phyloP scores from a whole-genome alignment of 30 jellyfish, hydroid and myxozoan genomes.

The Hydractinia echinata region DNA sequence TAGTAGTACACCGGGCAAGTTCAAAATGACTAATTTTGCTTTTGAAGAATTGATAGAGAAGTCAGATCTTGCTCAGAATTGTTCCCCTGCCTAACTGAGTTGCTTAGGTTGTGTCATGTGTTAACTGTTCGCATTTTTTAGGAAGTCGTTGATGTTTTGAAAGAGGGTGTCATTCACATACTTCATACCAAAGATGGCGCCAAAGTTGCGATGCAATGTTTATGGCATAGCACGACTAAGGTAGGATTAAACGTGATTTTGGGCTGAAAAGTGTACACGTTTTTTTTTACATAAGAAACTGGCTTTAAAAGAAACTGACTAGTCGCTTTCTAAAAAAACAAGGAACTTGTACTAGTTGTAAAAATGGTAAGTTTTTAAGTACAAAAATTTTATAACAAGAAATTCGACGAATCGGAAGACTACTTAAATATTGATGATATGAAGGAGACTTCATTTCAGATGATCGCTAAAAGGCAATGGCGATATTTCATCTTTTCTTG shows the following conservation, averaged over 20 bases:
- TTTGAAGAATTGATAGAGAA: too few relatives aligned
- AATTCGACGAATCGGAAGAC: too few relatives aligned
- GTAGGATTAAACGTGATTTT: conserved; percentile 14
- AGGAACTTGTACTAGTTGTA: too few relatives aligned
- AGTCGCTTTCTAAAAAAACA: background rate
- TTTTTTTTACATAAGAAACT: background rate
- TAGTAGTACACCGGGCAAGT: too few relatives aligned
- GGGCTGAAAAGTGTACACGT: background rate
- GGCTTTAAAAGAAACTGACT: background rate
- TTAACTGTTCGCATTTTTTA: conserved; percentile 4
- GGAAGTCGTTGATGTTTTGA: conserved; percentile 71
- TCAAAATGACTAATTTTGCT: too few relatives aligned
- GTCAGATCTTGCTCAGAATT: background rate
- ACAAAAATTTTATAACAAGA: too few relatives aligned
- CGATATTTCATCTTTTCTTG: too few relatives aligned
- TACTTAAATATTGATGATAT: too few relatives aligned
- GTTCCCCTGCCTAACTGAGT: background rate
- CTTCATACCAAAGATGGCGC: conserved; percentile 82
- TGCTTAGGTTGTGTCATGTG: too few relatives aligned
- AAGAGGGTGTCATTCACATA: conserved; percentile 57
- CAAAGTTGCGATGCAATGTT: conserved; percentile 73
- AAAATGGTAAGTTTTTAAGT: too few relatives aligned
- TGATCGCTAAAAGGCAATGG: too few relatives aligned
- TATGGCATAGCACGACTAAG: conserved; percentile 81
- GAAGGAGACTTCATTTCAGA: too few relatives aligned